Base-by-base conservation (phyloP, 2,888 invertebrate genomes). In the Nyleta sp. region DNA sequence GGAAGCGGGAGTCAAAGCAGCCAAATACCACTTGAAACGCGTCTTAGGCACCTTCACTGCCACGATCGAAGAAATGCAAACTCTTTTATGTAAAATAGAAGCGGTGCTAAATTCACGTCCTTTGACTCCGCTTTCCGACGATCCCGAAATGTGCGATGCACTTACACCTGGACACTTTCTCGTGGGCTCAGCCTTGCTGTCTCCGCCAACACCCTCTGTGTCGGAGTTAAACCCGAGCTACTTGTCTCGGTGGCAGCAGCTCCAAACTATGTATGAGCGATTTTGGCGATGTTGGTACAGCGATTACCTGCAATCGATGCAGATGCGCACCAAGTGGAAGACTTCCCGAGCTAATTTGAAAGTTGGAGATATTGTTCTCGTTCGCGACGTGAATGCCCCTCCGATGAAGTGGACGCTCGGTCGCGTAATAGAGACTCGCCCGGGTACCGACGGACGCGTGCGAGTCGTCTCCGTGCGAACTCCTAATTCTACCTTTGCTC, bases 1-100 rank as follows among this genome's bases (percentile, higher is more conserved):
- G 53, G 33, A 53, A 20, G 53, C 53, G n/a, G 53, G 53, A 13
- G 53, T 53, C 1, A 53, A 53, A 10, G 33, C 53, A 6, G 35
- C 6, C 2, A 53, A 53, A 20, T 15, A 28, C 15, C 53, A 53
- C 15, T 35, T 53, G n/a, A 17, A 7, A 2, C 3, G 35, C 2
- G 17, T 53, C 6, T 2, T 53, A 10, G 35, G 35, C 11, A n/a
- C 33, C 18, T 53, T 35, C 20, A 35, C 18, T 1, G 33, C 53
- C 0, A 33, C 53, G 7, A 5, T 35, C 3, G 35, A 53, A 10
- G 53, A 53, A n/a, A 11, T 46, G 8, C 11, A 22, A 4, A 46
- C 46, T n/a, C 4, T 46, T 5, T n/a, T 46, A 3, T 46, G 46
- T 18, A 2, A 13, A 22, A 11, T 46, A 2, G 22, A 46, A 46